Percentiles rank a stretch among this genome's conserved stretches.
Evolutionary conservation across 2,797 vertebrate genomes (phyloP).

Genomic region (Anabas testudineus): DNA sequence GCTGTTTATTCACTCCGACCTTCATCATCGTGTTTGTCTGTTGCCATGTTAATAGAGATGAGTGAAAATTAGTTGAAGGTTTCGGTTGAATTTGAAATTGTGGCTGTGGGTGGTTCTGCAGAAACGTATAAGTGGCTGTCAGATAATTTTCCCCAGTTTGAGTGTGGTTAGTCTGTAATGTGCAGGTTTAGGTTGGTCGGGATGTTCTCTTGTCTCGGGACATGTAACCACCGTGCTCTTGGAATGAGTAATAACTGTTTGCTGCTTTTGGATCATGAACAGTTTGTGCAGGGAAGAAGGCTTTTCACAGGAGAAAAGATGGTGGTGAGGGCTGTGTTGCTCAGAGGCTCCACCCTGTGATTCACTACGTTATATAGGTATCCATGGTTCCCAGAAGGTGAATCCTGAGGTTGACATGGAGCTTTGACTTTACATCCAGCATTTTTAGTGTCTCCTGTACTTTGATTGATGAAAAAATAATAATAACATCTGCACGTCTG

Average conservation of each 20-base stretch:
- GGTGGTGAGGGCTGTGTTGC: neutral
- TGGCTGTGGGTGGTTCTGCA: neutral
- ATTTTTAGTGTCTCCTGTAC: no score
- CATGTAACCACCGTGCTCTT: neutral
- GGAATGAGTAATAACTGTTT: conserved; percentile 17
- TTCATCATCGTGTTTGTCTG: no score
- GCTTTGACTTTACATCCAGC: no score
- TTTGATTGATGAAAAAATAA: no score
- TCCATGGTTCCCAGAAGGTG: no score
- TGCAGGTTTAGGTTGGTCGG: conserved; percentile 11
- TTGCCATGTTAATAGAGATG: no score
- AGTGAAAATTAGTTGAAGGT: neutral
- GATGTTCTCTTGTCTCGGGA: conserved; percentile 16
- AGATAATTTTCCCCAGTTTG: neutral
- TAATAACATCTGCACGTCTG: no score
- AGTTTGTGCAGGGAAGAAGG: neutral
- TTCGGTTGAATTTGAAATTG: neutral
- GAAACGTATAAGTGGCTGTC: neutral
- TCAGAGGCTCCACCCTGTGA: no score
- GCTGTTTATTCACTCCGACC: no score
- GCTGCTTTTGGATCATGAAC: neutral
- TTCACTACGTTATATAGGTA: no score
- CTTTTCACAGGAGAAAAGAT: no score
- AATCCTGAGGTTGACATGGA: no score
- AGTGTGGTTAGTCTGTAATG: neutral